Evolutionary conservation across 2,888 invertebrate genomes (phyloP).

Genomic region (Volucella bombylans): DNA sequence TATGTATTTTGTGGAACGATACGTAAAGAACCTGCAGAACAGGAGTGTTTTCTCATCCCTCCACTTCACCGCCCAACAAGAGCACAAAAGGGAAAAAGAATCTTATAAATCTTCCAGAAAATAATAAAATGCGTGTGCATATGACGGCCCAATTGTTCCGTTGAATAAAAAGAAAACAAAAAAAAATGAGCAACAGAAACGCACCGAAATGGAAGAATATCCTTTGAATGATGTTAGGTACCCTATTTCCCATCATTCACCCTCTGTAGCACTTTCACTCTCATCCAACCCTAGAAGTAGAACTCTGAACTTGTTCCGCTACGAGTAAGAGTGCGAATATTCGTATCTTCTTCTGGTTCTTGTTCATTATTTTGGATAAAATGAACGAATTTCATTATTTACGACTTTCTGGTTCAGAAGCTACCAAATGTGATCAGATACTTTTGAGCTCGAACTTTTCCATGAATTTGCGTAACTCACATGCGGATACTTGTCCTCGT

Average conservation of each 20-base stretch:
- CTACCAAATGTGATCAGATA: slow-evolving; percentile 75
- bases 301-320: slow-evolving; percentile 42
- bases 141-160: slow-evolving; percentile 70
- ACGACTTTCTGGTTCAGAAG: slow-evolving; percentile 81
- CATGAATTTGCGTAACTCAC: slow-evolving; percentile 45
- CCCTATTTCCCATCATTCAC: slow-evolving; percentile 29
- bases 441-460: slow-evolving; percentile 49
- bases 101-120: slow-evolving; percentile 65
- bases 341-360: slow-evolving; percentile 18
- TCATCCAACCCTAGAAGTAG: slow-evolving; percentile 16
- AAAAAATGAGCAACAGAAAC: not conserved
- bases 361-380: slow-evolving; percentile 73
- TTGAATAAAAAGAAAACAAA: slow-evolving; percentile 51
- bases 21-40: not conserved
- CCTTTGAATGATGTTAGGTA: slow-evolving; percentile 18
- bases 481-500: not conserved
- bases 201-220: slow-evolving; percentile 46
- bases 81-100: slow-evolving; percentile 15
- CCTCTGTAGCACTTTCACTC: slow-evolving; percentile 20
- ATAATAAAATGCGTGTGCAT: slow-evolving; percentile 74
- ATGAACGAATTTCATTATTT: slow-evolving; percentile 78
- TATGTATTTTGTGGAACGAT: slow-evolving; percentile 22
- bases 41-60: not conserved
- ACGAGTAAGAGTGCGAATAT: not conserved
- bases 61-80: not conserved